phyloP scores from a whole-genome alignment of 2,888 invertebrate genomes.

The Chironomus tentans region DNA sequence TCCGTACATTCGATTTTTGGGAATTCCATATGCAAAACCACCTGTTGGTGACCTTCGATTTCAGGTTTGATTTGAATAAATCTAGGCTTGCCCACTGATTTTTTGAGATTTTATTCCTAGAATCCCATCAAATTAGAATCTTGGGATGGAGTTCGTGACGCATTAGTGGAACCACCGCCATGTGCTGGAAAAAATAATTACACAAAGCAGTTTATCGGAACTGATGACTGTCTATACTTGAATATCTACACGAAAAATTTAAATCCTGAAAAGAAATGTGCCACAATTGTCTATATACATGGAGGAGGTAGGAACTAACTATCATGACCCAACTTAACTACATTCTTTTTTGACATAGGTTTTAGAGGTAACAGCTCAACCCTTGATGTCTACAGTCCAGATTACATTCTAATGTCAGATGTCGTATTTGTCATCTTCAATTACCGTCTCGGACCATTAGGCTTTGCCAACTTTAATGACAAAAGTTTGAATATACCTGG shows the following conservation, averaged over 20 bases:
- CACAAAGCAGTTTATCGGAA: constrained; percentile 40
- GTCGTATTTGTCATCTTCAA: constrained; percentile 43
- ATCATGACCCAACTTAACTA: too few relatives aligned
- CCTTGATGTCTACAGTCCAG: constrained; percentile 41
- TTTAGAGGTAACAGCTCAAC: constrained; percentile 43
- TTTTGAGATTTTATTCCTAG: not conserved
- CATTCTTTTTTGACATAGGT: too few relatives aligned
- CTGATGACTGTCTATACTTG: constrained; percentile 48
- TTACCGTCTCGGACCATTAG: constrained; percentile 44
- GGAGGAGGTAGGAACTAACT: constrained; percentile 41
- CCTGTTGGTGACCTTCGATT: constrained; percentile 10
- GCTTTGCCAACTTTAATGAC: constrained; percentile 44
- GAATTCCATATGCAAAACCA: constrained; percentile 9
- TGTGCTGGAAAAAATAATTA: constrained; percentile 38
- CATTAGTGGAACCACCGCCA: constrained; percentile 37
- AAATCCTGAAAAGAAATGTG: constrained; percentile 30
- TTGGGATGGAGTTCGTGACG: constrained; percentile 43
- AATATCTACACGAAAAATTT: constrained; percentile 42
- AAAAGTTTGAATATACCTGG: constrained; percentile 44
- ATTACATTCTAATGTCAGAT: constrained; percentile 43
- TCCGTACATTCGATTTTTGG: not conserved
- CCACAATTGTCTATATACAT: constrained; percentile 46
- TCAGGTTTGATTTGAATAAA: not conserved
- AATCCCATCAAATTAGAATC: constrained; percentile 40
- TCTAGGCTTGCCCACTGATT: not conserved